Conservation (phyloP, 2,888 invertebrate species). For the Euproctis similis region DNA sequence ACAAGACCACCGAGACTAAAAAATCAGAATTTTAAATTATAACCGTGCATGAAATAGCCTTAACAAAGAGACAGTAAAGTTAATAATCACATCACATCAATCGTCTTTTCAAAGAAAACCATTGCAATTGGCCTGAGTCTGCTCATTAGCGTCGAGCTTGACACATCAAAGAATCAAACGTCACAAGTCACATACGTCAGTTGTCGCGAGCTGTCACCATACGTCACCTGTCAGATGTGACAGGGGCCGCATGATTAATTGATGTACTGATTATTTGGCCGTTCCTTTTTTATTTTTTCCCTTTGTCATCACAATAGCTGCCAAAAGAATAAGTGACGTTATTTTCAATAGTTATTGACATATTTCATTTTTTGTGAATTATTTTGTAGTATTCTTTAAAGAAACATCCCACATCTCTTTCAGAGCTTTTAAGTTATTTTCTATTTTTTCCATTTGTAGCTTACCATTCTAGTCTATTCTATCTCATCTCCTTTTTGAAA, state of each 20-base stretch:
- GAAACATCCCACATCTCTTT: too few relatives aligned
- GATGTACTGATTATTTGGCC: conserved; percentile 46
- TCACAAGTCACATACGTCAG: conserved; percentile 38
- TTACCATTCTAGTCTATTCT: too few relatives aligned
- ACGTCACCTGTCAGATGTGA: conserved; percentile 40
- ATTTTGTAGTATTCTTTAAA: too few relatives aligned
- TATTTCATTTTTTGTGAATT: conserved; percentile 6
- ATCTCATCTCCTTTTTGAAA: too few relatives aligned
- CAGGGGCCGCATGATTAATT: conserved; percentile 50
- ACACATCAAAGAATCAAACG: conserved; percentile 55
- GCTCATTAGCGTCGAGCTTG: conserved; percentile 51
- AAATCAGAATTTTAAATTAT: too few relatives aligned
- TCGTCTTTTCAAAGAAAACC: conserved; percentile 33
- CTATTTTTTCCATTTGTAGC: too few relatives aligned
- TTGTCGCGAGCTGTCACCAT: conserved; percentile 45
- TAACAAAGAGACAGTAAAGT: conserved; percentile 27
- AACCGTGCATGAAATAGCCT: too few relatives aligned
- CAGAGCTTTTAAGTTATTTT: too few relatives aligned
- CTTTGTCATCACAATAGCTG: conserved; percentile 44
- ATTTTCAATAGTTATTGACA: conserved; percentile 17
- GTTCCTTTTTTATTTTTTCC: conserved; percentile 21
- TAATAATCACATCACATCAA: conserved; percentile 32
- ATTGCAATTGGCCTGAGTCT: conserved; percentile 32
- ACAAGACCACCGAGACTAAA: too few relatives aligned
- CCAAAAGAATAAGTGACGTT: conserved; percentile 31